Evolutionary conservation across 2,113 vertebrate species (phyloP).

Genomic region (Charina bottae): DNA sequence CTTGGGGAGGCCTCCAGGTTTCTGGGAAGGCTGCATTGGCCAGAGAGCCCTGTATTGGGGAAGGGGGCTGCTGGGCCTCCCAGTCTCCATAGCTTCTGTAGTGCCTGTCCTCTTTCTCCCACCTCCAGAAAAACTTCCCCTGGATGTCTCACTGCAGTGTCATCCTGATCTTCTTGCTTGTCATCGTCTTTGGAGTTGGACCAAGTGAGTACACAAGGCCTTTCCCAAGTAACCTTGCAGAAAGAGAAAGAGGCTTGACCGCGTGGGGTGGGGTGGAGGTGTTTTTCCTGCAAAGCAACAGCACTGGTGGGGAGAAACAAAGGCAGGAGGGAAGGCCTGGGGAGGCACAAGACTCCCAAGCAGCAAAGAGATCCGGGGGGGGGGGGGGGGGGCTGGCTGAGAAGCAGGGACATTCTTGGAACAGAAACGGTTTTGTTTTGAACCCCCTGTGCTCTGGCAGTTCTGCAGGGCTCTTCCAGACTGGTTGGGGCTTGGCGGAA

Average conservation of each 20-base stretch:
- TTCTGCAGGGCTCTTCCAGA: too few relatives aligned
- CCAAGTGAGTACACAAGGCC: slow-evolving; percentile 61
- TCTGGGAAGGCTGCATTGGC: not conserved
- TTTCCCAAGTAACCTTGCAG: not conserved
- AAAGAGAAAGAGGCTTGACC: not conserved
- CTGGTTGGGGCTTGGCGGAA: too few relatives aligned
- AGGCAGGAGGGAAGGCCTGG: not conserved
- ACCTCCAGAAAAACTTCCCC: slow-evolving; percentile 53
- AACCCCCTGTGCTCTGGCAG: too few relatives aligned
- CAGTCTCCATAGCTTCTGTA: not conserved
- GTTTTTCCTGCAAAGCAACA: not conserved
- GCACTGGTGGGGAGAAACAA: not conserved
- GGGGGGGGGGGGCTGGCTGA: not conserved
- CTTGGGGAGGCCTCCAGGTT: not conserved
- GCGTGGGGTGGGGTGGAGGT: not conserved
- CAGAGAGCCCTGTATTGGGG: not conserved
- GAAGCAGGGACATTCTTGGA: not conserved
- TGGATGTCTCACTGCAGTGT: slow-evolving; percentile 81
- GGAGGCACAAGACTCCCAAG: too few relatives aligned
- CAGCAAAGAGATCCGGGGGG: not conserved
- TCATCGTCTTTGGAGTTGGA: slow-evolving; percentile 71
- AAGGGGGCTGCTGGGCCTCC: not conserved
- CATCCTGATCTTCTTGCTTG: slow-evolving; percentile 74
- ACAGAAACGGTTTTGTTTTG: not conserved
- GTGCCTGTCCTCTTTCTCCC: not conserved